Evolutionary conservation across 1,140 invertebrate genomes (phyloP), one percentile per base, ranked within the genome.

Genomic region (Euura lappo): DNA sequence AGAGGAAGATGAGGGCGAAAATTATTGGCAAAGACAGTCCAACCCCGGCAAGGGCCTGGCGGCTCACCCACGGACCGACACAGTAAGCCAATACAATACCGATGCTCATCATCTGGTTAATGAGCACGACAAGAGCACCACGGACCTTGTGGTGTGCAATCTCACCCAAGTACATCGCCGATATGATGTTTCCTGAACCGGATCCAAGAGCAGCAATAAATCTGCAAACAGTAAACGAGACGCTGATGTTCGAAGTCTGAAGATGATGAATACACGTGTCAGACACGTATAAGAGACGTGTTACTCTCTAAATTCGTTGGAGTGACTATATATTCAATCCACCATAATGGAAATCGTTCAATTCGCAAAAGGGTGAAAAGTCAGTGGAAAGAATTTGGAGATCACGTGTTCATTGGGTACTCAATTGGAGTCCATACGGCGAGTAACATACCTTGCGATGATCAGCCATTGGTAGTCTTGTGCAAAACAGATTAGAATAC

Each of bases 1-100:
- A 90, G 45, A 89, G 86, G 79, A 93, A 91, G 3, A 87, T 88
- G 2, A 92, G 72, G 1, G 91, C 83, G 71, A 92, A 91, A 2
- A 93, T 75, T 2, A 91, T 83, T 0, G 91, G 87, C 60, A 90
- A 79, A 0, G 84, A 75, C 60, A 90, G 84, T 45, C 89, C 89
- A 64, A 90, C 86, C 64, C 89, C 83, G 2, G 90, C 89, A 3
- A 90, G 82, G 5, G 89, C 88, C 28, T 89, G 85, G 60, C 90
- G 89, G 43, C 88, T 90, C 2, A 90, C 86, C 75, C 88, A 90
- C 2, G 90, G 86, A 5, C 92, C 92, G 44, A 93, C 85, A 51
- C 87, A 84, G 82, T 93, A 94, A 51, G 90, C 90, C 6, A 91
- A 83, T 44, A 94, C 83, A 77, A 93, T 92, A 3, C 93, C 93